Base-by-base conservation (phyloP, 2,797 vertebrate genomes). In the Streptopelia turtur region DNA sequence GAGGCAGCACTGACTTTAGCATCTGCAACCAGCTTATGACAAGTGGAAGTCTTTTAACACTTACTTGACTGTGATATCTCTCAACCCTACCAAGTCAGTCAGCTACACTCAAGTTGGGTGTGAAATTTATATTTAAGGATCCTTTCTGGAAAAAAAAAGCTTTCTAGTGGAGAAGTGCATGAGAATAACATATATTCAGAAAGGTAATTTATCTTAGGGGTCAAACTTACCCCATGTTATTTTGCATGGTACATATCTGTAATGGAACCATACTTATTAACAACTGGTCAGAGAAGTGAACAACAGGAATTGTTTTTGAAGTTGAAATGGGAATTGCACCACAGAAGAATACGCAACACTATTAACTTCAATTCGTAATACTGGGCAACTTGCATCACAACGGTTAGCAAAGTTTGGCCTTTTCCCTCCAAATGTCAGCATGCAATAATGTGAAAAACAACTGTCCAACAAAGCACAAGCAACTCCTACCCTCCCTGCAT, bases 401-500 rank as follows among this genome's bases (percentile, higher is more conserved):
- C 5, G 1, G 25, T 31, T 45, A 18, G 30, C 27, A 83, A 77
- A 50, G 23, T 59, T 30, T 49, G 53, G 59, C n/a, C 39, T 84
- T 82, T 89, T 45, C 63, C 25, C 68, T 79, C 31, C 52, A 82
- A 65, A 82, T 5, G 30, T 31, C 24, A 72, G 39, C 5, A 16
- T 15, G 16, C 17, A 69, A 7, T 30, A 81, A 65, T 0, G 2
- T 6, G 12, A 79, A 92, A 83, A 79, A 31, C 30, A 83, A 66
- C 20, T 28, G 37, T 35, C 23, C 83, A 70, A 80, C 33, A 88
- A 52, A 79, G 50, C 21, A 64, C 16, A 68, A 70, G 23, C 20
- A 82, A 52, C 22, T 57, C 8, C 0, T 8, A 71, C 6, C 9
- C 20, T 59, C 53, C 43, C 2, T 37, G 64, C 4, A 0, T 2